Evolutionary conservation across 2,113 vertebrate species (phyloP), one percentile per base, ranked within the genome.

Genomic region (Delphinapterus leucas): DNA sequence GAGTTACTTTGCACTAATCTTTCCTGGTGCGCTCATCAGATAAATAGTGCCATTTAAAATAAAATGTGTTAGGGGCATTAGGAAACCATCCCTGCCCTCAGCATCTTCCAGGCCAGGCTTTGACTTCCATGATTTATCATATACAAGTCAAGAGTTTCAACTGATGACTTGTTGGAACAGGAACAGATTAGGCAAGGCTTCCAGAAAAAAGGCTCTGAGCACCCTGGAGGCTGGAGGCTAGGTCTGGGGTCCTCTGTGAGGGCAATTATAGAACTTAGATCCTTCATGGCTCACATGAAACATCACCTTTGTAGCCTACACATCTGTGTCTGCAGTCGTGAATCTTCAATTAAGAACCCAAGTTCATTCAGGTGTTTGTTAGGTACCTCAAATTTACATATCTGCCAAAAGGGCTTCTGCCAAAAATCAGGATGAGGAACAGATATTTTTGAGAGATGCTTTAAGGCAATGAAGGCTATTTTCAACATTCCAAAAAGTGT

Each of bases 401-500:
- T 79, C 84, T 58, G 55, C 53, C 33, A 68, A 73, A 86, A 53
- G 49, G 80, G n/a, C 58, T 82, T 83, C 90, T 94, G 58, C 53
- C 33, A 68, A 60, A 60, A 79, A 60, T 89, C 31, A 55, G n/a
- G 61, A 68, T 44, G 60, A 92, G 18, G 28, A 53, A 80, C 44
- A 21, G 65, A 49, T 71, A 73, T 26, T 73, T 55, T 33, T 80
- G 53, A 47, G 53, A 65, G 41, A 55, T 31, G 18, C 41, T 63
- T 74, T 41, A 74, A n/a, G 55, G 28, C 92, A 71, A 20, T 61
- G 49, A 53, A 95, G 7, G 25, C 13, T 68, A n/a, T 70, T 74
- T 80, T 95, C 67, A 84, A 83, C 83, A 82, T 95, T 96, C 93
- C 44, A 65, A 87, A 97, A 90, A 77, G 23, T 41, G 8, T 93